Evolutionary conservation across 1,140 invertebrate species (phyloP).

Genomic region (Drosophila athabasca): DNA sequence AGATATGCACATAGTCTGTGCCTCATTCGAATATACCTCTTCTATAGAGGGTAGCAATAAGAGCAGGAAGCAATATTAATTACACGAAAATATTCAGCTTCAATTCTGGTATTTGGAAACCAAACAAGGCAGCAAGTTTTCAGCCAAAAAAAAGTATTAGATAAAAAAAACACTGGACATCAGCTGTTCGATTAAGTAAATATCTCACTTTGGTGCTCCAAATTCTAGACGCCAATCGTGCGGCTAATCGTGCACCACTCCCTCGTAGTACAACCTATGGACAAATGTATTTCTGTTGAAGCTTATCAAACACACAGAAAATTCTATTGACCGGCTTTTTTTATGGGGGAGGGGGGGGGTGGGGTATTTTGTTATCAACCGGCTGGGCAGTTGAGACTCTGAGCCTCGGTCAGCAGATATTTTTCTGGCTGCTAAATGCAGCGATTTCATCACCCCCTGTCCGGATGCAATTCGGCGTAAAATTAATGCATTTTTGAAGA

Average conservation of each 20-base stretch:
- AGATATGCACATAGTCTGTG: no score
- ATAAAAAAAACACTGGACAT: neutral
- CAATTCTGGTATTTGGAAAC: no score
- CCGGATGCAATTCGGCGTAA: slow-evolving; percentile 57
- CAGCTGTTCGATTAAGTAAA: no score
- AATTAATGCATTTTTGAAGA: slow-evolving; percentile 60
- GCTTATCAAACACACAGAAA: slow-evolving; percentile 26
- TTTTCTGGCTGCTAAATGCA: slow-evolving; percentile 15
- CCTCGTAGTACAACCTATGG: slow-evolving; percentile 10
- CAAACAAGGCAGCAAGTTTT: no score
- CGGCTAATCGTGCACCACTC: slow-evolving; percentile 33
- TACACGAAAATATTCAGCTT: no score
- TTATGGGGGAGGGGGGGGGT: neutral
- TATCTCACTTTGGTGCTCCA: no score
- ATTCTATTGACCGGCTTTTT: slow-evolving; percentile 22
- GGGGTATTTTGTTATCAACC: slow-evolving; percentile 11
- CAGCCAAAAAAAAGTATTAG: no score
- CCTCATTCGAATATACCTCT: no score
- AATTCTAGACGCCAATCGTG: no score
- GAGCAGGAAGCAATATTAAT: no score
- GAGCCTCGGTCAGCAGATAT: slow-evolving; percentile 10
- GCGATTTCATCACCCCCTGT: slow-evolving; percentile 35
- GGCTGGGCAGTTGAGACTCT: neutral
- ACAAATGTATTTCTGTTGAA: no score
- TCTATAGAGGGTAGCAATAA: no score